Percentiles rank a stretch among this genome's conserved stretches.
Evolutionary conservation across 1,140 invertebrate genomes (phyloP).

Genomic region (Drosophila baimaii): DNA sequence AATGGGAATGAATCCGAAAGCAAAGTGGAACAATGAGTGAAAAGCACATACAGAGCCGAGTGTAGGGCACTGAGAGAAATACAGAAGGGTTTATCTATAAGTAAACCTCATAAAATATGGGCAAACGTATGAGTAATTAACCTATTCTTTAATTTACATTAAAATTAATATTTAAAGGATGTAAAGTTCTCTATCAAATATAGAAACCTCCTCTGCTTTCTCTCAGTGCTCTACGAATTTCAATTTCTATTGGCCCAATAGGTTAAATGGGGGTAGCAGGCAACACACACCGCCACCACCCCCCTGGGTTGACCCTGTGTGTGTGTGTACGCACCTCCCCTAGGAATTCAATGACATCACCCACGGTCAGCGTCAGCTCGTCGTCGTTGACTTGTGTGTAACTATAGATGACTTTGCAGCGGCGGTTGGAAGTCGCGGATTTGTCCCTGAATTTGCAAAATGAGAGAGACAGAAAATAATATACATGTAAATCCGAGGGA

Average conservation of each 20-base stretch:
- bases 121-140: background rate
- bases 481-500: conserved; percentile 32
- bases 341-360: conserved; percentile 94
- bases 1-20: conserved; percentile 55
- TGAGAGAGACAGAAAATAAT: conserved; percentile 1
- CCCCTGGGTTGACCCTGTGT: conserved; percentile 21
- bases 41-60: conserved; percentile 24
- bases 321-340: conserved; percentile 88
- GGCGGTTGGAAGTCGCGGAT: conserved; percentile 86
- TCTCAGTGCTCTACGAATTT: conserved; percentile 41
- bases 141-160: background rate
- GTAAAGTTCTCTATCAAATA: too few relatives aligned
- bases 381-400: conserved; percentile 96
- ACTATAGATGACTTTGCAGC: conserved; percentile 94
- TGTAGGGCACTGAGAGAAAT: conserved; percentile 34
- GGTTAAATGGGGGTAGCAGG: conserved; percentile 73
- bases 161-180: background rate
- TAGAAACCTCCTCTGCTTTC: conserved; percentile 18
- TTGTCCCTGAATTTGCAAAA: conserved; percentile 79
- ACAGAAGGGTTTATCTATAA: background rate
- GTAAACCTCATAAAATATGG: background rate
- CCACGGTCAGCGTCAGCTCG: conserved; percentile 93
- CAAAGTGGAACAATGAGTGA: conserved; percentile 48
- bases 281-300: background rate
- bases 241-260: conserved; percentile 71